Base-by-base conservation (phyloP, 2,888 invertebrate species). In the Philonicus albiceps region DNA sequence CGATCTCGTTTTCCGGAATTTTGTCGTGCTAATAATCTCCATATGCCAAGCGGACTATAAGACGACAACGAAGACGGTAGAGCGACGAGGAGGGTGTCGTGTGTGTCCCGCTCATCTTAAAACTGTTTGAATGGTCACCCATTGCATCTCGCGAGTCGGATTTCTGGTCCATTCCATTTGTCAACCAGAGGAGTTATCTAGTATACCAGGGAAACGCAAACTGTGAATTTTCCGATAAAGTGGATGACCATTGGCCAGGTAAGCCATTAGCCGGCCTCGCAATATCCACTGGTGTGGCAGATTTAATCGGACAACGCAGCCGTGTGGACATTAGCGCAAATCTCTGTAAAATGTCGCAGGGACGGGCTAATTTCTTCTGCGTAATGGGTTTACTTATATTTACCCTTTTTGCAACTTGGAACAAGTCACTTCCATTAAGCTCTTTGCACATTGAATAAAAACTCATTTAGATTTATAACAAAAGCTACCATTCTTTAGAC, bases 1-100 rank as follows among this genome's bases (percentile, higher is more conserved):
- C 64, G 64, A 83, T 83, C 81, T 83, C 22, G 81, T 83, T 55
- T 83, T 83, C 81, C 64, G 81, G 81, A 83, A 64, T 83, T 64
- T 83, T 64, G 81, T 64, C 37, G 81, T 83, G 81, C 81, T 83
- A 83, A 83, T 83, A 64, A 83, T 83, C 81, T 37, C 40, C 40
- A 19, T 37, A 78, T 40, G 40, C 40, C 27, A 64, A 64, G 22
- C 64, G 64, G 64, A 19, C 64, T 37, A 22, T 31, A 78, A 64
- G n/a, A 64, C 8, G 34, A 40, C 34, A 83, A 19, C 64, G 43
- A 53, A 43, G 40, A 43, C 16, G 40, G 0, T 64, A 6, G 19
- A 3, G 40, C 40, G 31, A 31, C 31, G 40, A 13, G 22, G 8
- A n/a, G 37, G 34, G 16, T 19, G 19, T 13, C 55, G 22, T 64